These are phyloP conservation scores for Rhincodon typus DNA, from an alignment of 2,797 vertebrate genomes.

Conservation along the genomic window DNA sequence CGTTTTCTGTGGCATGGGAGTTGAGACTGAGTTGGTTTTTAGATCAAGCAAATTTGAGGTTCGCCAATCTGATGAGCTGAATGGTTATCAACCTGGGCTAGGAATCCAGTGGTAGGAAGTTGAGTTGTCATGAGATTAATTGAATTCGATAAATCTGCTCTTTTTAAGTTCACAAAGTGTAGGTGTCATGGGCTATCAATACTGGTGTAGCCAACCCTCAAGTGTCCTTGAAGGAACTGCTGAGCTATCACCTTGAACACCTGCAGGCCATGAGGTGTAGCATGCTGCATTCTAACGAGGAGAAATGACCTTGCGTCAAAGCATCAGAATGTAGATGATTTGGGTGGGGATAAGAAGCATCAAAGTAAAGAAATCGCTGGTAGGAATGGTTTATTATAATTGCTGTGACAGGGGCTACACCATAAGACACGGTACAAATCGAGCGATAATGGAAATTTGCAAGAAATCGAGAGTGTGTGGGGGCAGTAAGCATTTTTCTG, in stretches of 20 bases:
- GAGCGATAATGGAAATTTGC: no score
- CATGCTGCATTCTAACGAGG: no score
- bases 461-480: neutral
- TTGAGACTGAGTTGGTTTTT: neutral
- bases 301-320: neutral
- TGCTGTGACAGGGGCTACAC: no score
- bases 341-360: neutral
- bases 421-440: no score
- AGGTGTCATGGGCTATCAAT: no score
- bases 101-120: neutral
- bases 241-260: no score
- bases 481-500: neutral
- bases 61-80: no score
- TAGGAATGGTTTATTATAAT: neutral
- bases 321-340: neutral
- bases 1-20: neutral
- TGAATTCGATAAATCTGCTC: neutral
- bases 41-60: neutral
- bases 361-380: neutral
- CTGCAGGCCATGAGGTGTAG: no score
- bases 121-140: neutral
- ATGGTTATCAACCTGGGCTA: neutral
- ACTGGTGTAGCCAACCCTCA: no score
- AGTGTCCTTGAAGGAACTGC: no score
- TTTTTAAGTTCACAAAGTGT: no score